Evolutionary conservation across 1,140 invertebrate species (phyloP), one percentile per base, ranked within the genome.

Genomic region (Choristoneura fumiferana): DNA sequence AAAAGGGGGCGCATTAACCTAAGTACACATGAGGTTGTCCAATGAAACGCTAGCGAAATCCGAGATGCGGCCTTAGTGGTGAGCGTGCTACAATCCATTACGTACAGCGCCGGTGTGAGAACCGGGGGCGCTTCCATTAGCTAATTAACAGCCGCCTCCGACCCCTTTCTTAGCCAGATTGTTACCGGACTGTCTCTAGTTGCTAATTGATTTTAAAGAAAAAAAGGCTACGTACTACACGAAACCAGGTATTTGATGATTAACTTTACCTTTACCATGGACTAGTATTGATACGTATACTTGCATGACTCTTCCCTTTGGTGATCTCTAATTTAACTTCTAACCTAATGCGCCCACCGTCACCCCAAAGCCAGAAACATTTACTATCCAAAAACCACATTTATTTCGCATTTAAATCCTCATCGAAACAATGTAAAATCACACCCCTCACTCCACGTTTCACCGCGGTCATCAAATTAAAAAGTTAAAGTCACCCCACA

Each of bases 81-180:
- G 70, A 74, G 82, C 84, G 84, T 87, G 84, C 76, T 67, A 67
- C 80, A 81, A 84, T 85, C 82, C 84, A 87, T 87, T 87, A 85
- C 63, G 33, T 60, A 67, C 55, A 63, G 39, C 54, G 29, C 54
- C 33, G 59, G 52, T 13, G 58, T n/a, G 15, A n/a, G n/a, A 29
- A 29, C 35, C 36, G 71, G 68, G 67, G 65, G 66, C 57, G 38
- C 54, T 62, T 83, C 84, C 84, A 87, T 87, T 85, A 85, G 76
- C 77, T 85, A 87, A 87, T 85, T 87, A 85, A 18, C 45, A 35
- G 36, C 67, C 57, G 66, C 73, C 63, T 67, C 36, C 69, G 66
- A 82, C 81, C 76, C 80, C 81, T 81, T 84, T 84, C 81, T 77
- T 84, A 18, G 62, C 82, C 81, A 85, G 82, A 85, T 87, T 84